Percentiles rank a stretch among this genome's conserved stretches.
These are phyloP conservation scores for Sparidentex hasta DNA, from an alignment of 2,797 vertebrate genomes.

Conservation along the genomic window DNA sequence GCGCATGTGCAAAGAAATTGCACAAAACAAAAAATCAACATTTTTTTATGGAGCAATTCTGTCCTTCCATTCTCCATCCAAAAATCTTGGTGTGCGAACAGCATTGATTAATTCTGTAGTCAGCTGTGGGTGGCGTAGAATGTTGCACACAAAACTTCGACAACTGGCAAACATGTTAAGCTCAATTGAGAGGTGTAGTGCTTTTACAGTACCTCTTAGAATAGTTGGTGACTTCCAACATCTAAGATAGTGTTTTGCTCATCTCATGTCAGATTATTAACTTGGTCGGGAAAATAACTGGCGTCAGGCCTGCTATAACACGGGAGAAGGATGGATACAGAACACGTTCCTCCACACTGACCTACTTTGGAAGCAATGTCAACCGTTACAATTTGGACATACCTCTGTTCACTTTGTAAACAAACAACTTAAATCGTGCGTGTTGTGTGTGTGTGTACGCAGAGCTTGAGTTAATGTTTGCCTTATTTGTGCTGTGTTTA, in stretches of 20 bases:
- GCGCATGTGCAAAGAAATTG: no score
- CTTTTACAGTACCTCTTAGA: neutral
- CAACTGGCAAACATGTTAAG: neutral
- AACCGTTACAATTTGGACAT: constrained; percentile 32
- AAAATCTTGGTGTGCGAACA: neutral
- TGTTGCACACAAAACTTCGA: no score
- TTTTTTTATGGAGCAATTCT: no score
- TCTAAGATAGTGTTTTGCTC: neutral
- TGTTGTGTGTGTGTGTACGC: constrained; percentile 12
- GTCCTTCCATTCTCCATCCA: no score
- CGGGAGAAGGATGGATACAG: neutral
- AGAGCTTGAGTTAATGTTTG: neutral
- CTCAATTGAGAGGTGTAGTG: neutral
- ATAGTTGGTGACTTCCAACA: neutral
- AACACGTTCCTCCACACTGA: constrained; percentile 4
- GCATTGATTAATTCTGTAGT: neutral
- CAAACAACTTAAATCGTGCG: constrained; percentile 63
- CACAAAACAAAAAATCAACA: no score
- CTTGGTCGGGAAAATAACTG: neutral
- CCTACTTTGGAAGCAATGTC: constrained; percentile 37
- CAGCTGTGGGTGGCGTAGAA: no score
- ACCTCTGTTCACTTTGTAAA: constrained; percentile 50
- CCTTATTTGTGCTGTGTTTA: constrained; percentile 41
- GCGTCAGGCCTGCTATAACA: neutral
- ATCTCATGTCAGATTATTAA: neutral